These are phyloP conservation scores for Megaleporinus macrocephalus DNA, from an alignment of 2,113 vertebrate species.

Conservation along the genomic window DNA sequence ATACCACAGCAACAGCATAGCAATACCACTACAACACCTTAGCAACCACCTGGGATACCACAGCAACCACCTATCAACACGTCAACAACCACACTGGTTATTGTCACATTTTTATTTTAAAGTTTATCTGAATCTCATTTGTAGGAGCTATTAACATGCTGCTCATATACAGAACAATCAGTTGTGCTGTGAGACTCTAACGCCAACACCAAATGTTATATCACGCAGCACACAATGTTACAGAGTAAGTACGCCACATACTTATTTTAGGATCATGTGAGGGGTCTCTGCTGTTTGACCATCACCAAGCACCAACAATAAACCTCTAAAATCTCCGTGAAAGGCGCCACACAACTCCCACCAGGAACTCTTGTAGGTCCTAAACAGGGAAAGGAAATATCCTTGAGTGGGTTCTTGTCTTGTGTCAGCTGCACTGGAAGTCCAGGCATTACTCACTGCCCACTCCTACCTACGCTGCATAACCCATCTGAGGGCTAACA, in stretches of 20 bases:
- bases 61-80: too few relatives aligned
- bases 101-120: too few relatives aligned
- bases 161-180: too few relatives aligned
- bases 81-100: too few relatives aligned
- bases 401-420: constrained; percentile 3
- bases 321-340: background rate
- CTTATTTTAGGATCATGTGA: background rate
- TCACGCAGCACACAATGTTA: background rate
- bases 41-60: too few relatives aligned
- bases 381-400: background rate
- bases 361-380: background rate
- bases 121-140: too few relatives aligned
- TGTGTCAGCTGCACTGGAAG: background rate
- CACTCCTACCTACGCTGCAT: background rate
- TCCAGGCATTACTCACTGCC: constrained; percentile 29
- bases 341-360: constrained; percentile 12
- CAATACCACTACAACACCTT: too few relatives aligned
- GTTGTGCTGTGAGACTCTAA: too few relatives aligned
- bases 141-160: too few relatives aligned
- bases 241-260: background rate
- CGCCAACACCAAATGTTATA: too few relatives aligned
- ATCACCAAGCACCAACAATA: background rate
- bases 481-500: background rate
- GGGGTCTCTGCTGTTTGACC: background rate
- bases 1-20: too few relatives aligned